Percentiles rank a stretch among this genome's conserved stretches.
These are phyloP conservation scores for Holothuria glaberrima DNA, from an alignment of 35 echinoderm and acorn worm genomes.

Conservation along the genomic window DNA sequence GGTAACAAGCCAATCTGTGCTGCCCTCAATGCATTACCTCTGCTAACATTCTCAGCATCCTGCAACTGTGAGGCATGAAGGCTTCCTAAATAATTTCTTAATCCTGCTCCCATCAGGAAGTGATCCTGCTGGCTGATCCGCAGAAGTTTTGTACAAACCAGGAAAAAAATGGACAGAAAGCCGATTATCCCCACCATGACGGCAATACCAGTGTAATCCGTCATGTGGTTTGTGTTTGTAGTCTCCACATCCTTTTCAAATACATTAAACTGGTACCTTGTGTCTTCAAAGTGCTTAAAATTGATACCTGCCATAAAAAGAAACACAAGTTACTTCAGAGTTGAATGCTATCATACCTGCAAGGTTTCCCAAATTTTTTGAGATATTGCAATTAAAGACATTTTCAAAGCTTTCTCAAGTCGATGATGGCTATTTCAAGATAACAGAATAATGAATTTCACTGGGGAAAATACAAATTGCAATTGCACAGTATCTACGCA, in stretches of 20 bases:
- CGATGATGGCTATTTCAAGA: too few relatives aligned
- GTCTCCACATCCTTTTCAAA: conserved; percentile 19
- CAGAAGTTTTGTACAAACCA: conserved; percentile 10
- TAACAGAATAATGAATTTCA: too few relatives aligned
- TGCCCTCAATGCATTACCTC: neutral
- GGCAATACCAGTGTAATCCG: conserved; percentile 6
- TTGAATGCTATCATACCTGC: too few relatives aligned
- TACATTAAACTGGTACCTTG: neutral
- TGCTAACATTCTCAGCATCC: conserved; percentile 17
- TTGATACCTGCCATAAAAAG: too few relatives aligned
- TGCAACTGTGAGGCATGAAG: conserved; percentile 10
- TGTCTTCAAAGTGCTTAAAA: neutral
- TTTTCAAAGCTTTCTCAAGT: too few relatives aligned
- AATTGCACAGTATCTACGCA: too few relatives aligned
- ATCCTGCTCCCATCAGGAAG: neutral
- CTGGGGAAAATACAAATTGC: too few relatives aligned
- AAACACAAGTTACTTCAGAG: too few relatives aligned
- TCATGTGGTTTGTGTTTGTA: neutral
- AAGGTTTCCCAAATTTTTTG: too few relatives aligned
- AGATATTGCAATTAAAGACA: too few relatives aligned
- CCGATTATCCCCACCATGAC: conserved; percentile 30
- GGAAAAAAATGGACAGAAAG: conserved; percentile 3
- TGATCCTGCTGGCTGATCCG: conserved; percentile 1
- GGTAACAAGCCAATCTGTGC: neutral
- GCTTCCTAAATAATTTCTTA: neutral